Evolutionary conservation across 2,797 vertebrate genomes (phyloP), one percentile per base, ranked within the genome.

Genomic region (Chiroxiphia lanceolata): DNA sequence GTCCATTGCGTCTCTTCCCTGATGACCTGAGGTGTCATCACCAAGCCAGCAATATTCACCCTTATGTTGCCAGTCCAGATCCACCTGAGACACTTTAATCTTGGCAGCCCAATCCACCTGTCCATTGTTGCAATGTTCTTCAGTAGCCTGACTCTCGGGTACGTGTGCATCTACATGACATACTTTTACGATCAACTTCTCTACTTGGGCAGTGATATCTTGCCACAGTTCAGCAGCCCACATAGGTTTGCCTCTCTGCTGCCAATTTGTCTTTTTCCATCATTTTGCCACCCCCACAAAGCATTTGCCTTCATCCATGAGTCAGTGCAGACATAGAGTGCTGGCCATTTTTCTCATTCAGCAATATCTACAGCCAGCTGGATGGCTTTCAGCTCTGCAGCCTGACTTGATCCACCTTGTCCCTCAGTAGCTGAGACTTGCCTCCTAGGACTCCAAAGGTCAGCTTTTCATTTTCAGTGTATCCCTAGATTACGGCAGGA

Each of bases 311-410:
- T 45, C 47, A n/a, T 3, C 8, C 29, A 40, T 5, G 31, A 19
- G 12, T 23, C 61, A 33, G 25, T 27, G 47, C 0, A 54, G 42
- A 68, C 31, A 12, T 7, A 31, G 4, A 34, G 14, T 25, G 22
- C 47, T 26, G 54, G 15, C 18, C n/a, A 22, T 33, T 68, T 68
- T 47, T 68, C 40, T 11, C 61, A 11, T 13, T 45, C 38, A 53
- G 19, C 0, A 1, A 23, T 27, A 19, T 1, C 12, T 15, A 23
- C 69, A 27, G 47, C n/a, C n/a, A 45, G 38, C n/a, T 68, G 47
- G 8, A 31, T 11, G 9, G 8, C 38, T 26, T 61, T 44, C 22
- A 70, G 45, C 15, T 60, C 63, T 45, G 40, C 57, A 53, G 22
- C 17, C n/a, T 34, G 22, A 36, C 56, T 59, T 36, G 21, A 59